Conservation (phyloP, 92 coral and sea anemone species). For the Galaxea fascicularis region DNA sequence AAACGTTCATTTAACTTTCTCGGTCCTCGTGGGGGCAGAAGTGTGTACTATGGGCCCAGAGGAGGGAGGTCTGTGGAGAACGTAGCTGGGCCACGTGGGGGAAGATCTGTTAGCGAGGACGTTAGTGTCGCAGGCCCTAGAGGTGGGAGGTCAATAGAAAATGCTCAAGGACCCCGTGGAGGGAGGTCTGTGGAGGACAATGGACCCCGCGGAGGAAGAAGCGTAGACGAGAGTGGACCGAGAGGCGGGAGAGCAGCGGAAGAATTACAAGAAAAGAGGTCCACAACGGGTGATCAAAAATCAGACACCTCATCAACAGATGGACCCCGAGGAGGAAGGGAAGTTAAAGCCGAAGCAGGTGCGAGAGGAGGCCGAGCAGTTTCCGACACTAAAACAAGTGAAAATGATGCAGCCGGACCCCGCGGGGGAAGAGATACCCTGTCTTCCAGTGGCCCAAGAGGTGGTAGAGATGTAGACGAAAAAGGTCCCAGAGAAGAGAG, state of each 20-base stretch:
- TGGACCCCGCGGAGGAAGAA: conserved; percentile 80
- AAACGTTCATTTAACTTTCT: conserved; percentile 20
- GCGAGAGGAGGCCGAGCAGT: conserved; percentile 59
- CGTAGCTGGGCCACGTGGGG: conserved; percentile 31
- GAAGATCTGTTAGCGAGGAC: conserved; percentile 32
- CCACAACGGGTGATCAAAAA: conserved; percentile 30
- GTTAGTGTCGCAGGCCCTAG: conserved; percentile 19
- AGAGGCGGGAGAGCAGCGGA: conserved; percentile 66
- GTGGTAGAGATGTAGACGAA: conserved; percentile 68
- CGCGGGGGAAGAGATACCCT: conserved; percentile 77
- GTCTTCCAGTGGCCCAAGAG: conserved; percentile 71
- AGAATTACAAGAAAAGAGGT: conserved; percentile 31
- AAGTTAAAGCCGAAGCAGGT: conserved; percentile 41
- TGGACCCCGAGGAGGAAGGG: conserved; percentile 78
- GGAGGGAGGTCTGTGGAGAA: conserved; percentile 30
- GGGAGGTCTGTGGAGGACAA: conserved; percentile 35
- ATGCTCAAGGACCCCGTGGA: conserved; percentile 45
- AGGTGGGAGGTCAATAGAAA: conserved; percentile 51
- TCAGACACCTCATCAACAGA: conserved; percentile 48
- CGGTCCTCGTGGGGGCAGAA: conserved; percentile 33
- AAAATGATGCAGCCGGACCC: conserved; percentile 62
- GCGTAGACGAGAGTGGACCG: conserved; percentile 44
- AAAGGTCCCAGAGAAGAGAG: conserved; percentile 82
- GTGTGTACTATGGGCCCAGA: conserved; percentile 37
- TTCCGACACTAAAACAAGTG: conserved; percentile 31